Percentiles rank a stretch among this genome's conserved stretches.
Conservation (phyloP, 2,797 vertebrate genomes). For the Syngnathus rostellatus region DNA sequence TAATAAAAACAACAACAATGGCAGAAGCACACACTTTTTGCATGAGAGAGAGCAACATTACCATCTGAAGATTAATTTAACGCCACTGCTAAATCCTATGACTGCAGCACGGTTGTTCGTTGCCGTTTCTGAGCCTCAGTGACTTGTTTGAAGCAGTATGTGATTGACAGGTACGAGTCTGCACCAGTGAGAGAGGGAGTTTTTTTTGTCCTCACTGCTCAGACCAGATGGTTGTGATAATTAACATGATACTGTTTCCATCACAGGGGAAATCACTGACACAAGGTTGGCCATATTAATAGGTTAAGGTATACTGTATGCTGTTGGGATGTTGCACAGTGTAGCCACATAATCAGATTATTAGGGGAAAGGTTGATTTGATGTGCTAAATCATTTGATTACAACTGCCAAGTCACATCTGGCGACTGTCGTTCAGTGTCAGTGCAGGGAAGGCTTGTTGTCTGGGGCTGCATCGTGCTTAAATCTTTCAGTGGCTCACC, state of each 20-base stretch:
- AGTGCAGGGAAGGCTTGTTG: constrained; percentile 29
- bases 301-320: constrained; percentile 71
- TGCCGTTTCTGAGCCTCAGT: constrained; percentile 63
- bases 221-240: constrained; percentile 81
- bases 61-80: constrained; percentile 74
- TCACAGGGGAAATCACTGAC: constrained; percentile 76
- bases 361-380: constrained; percentile 61
- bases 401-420: constrained; percentile 68
- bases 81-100: constrained; percentile 70
- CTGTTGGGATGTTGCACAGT: constrained; percentile 55
- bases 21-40: constrained; percentile 28
- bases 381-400: constrained; percentile 69
- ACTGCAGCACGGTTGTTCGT: constrained; percentile 58
- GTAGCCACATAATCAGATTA: constrained; percentile 64
- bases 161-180: constrained; percentile 80
- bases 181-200: constrained; percentile 59
- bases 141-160: constrained; percentile 65
- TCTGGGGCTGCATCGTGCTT: constrained; percentile 35
- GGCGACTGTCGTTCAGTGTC: constrained; percentile 48
- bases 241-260: constrained; percentile 79
- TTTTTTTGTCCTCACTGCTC: constrained; percentile 37
- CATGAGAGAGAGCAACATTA: constrained; percentile 64
- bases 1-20: too few relatives aligned
- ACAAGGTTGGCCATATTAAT: constrained; percentile 73
- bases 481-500: constrained; percentile 15